These are phyloP conservation scores for Nematolebias whitei DNA, from an alignment of 2,113 vertebrate species.

Conservation along the genomic window DNA sequence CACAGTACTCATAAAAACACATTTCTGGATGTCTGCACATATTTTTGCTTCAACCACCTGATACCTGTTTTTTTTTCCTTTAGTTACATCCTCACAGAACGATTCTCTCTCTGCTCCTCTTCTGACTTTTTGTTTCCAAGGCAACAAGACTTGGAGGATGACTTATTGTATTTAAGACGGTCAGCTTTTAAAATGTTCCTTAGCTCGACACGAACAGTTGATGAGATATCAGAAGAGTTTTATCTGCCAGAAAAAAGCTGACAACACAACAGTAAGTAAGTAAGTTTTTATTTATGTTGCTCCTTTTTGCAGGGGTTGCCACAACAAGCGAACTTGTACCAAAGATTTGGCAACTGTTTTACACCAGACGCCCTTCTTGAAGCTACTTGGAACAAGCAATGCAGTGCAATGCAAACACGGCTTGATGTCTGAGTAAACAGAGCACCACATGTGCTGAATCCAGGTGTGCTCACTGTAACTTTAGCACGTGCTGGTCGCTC, in stretches of 20 bases:
- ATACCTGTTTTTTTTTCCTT: constrained; percentile 40
- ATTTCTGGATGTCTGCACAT: constrained; percentile 10
- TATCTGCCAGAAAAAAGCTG: neutral
- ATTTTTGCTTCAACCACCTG: constrained; percentile 23
- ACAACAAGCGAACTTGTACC: no score
- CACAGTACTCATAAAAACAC: neutral
- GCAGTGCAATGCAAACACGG: no score
- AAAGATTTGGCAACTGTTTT: no score
- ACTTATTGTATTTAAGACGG: constrained; percentile 40
- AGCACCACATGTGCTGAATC: constrained; percentile 5
- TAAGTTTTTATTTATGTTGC: neutral
- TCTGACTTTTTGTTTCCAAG: constrained; percentile 70
- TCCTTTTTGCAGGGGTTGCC: no score
- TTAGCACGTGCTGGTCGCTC: neutral
- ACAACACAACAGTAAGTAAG: no score
- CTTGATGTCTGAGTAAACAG: no score
- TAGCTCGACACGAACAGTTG: constrained; percentile 18
- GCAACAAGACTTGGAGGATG: constrained; percentile 66
- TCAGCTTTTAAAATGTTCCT: constrained; percentile 42
- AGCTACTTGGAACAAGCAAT: no score
- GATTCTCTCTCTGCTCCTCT: constrained; percentile 62
- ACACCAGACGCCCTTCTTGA: no score
- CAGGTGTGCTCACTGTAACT: neutral
- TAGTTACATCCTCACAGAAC: neutral
- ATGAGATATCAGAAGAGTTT: neutral